These are phyloP conservation scores for Tricholaema leucomelas DNA, from an alignment of 2,113 vertebrate genomes.

Conservation along the genomic window DNA sequence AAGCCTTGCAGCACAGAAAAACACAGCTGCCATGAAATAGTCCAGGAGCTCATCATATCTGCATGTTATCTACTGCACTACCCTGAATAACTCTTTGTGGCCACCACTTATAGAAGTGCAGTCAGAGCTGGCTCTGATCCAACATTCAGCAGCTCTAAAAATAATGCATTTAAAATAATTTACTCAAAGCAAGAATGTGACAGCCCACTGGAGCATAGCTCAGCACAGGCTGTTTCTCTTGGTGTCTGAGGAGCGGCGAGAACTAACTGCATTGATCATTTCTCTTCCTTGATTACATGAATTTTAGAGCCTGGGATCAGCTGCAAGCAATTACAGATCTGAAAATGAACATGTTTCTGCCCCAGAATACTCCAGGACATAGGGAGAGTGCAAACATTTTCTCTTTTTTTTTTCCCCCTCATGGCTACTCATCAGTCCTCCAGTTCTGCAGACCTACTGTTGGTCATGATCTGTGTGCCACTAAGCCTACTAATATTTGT, in stretches of 20 bases:
- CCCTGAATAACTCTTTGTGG: background rate
- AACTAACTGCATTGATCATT: background rate
- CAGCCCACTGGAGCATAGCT: background rate
- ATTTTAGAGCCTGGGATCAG: background rate
- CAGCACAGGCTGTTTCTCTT: background rate
- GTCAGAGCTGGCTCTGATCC: background rate
- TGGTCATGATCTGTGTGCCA: background rate
- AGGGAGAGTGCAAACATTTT: background rate
- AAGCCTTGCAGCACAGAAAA: background rate
- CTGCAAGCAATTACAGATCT: background rate
- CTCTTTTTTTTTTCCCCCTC: background rate
- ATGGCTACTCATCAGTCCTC: background rate
- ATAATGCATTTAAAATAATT: constrained; percentile 7
- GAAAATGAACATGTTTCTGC: background rate
- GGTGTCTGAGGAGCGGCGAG: background rate
- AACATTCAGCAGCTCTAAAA: constrained; percentile 10
- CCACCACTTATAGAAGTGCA: background rate
- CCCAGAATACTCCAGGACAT: background rate
- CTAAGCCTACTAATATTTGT: background rate
- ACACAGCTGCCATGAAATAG: background rate
- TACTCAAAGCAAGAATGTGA: background rate
- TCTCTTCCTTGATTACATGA: background rate
- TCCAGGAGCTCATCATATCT: background rate
- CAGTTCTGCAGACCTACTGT: background rate
- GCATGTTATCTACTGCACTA: background rate